phyloP scores from a whole-genome alignment of 2,888 invertebrate species.

The Nysson spinosus region DNA sequence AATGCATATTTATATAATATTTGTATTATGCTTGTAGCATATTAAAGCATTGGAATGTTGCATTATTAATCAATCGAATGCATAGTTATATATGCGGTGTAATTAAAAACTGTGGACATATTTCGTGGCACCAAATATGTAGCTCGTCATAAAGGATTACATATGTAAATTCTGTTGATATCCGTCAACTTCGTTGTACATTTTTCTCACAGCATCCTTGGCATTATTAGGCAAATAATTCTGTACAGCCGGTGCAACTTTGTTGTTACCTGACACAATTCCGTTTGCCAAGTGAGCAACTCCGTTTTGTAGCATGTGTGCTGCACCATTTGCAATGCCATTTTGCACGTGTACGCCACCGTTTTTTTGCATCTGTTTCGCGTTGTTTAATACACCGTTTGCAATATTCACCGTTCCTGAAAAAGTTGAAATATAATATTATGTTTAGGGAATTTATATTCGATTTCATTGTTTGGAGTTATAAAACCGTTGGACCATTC shows the following conservation, averaged over 20 bases:
- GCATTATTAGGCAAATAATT: conserved; percentile 54
- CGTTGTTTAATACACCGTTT: conserved; percentile 77
- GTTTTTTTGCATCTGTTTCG: conserved; percentile 63
- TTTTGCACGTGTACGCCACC: conserved; percentile 53
- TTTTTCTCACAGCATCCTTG: conserved; percentile 69
- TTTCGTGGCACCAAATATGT: too few species aligned
- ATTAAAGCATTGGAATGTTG: too few species aligned
- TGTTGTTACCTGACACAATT: conserved; percentile 59
- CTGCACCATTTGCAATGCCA: conserved; percentile 60
- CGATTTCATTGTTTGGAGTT: too few species aligned
- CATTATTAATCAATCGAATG: too few species aligned
- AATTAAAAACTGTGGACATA: too few species aligned
- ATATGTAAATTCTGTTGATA: conserved; percentile 70
- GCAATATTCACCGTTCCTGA: conserved; percentile 45
- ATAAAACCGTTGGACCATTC: too few species aligned
- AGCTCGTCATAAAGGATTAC: too few species aligned
- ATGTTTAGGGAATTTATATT: too few species aligned
- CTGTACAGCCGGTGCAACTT: conserved; percentile 64
- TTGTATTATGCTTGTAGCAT: too few species aligned
- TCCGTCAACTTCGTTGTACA: conserved; percentile 78
- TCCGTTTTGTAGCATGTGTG: conserved; percentile 69
- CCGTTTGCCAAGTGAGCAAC: conserved; percentile 68
- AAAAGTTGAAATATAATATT: neutral
- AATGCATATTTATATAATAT: too few species aligned
- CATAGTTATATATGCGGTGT: too few species aligned